phyloP scores from a whole-genome alignment of 2,888 invertebrate species.

The Disparrhopalites patrizii region DNA sequence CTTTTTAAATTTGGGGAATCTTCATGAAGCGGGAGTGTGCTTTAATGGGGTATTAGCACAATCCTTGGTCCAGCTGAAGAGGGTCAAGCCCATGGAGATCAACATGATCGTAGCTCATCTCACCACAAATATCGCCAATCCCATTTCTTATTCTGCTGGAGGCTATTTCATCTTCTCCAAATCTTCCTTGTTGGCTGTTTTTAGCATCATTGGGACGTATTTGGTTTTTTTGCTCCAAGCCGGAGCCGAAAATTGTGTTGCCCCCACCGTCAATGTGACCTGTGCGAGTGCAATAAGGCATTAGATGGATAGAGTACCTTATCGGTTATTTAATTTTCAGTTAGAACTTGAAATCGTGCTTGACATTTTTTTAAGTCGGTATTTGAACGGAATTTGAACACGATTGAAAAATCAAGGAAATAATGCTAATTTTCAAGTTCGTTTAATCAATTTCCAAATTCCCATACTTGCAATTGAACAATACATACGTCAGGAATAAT shows the following conservation, averaged over 20 bases:
- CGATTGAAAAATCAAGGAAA: no score
- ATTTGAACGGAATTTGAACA: no score
- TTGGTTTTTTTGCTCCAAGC: slow-evolving; percentile 41
- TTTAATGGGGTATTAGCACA: slow-evolving; percentile 37
- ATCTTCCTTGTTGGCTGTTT: slow-evolving; percentile 39
- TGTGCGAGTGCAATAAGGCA: no score
- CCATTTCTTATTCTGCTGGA: slow-evolving; percentile 39
- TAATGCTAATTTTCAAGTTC: no score
- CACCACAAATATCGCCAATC: slow-evolving; percentile 37
- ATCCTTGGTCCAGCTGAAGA: slow-evolving; percentile 33
- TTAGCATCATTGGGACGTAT: slow-evolving; percentile 42
- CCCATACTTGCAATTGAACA: no score
- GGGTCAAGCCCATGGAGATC: slow-evolving; percentile 31
- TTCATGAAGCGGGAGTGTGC: slow-evolving; percentile 34
- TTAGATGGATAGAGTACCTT: no score
- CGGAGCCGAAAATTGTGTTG: neutral
- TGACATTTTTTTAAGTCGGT: no score
- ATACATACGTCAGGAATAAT: no score
- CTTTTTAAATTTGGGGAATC: slow-evolving; percentile 41
- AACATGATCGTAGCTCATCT: slow-evolving; percentile 39
- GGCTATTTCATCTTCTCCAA: slow-evolving; percentile 42
- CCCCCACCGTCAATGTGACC: no score
- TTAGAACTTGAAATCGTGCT: no score
- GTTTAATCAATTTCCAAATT: no score
- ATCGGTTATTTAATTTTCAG: no score